Conservation (phyloP, 2,888 invertebrate genomes). For the Lithosia quadra region DNA sequence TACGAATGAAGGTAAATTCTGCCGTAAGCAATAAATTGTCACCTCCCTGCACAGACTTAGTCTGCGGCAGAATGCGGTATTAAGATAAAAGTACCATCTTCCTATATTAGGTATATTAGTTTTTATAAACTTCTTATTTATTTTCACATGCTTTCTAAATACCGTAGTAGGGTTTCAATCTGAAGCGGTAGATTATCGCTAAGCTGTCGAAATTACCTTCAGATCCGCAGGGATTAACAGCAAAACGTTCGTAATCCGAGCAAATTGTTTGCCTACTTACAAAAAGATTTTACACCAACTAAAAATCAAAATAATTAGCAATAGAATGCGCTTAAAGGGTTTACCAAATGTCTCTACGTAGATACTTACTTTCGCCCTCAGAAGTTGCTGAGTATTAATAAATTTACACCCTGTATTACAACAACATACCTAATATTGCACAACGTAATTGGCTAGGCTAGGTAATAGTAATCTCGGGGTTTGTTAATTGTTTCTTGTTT, state of each 20-base stretch:
- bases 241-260: conserved; percentile 28
- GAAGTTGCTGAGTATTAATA: too few relatives aligned
- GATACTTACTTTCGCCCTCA: too few relatives aligned
- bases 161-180: conserved; percentile 5
- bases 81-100: not conserved
- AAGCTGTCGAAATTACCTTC: conserved; percentile 43
- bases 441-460: too few relatives aligned
- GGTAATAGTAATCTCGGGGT: too few relatives aligned
- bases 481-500: too few relatives aligned
- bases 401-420: too few relatives aligned
- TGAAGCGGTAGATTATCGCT: conserved; percentile 18
- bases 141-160: not conserved
- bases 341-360: not conserved
- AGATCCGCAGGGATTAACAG: conserved; percentile 34
- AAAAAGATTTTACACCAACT: not conserved
- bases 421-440: too few relatives aligned
- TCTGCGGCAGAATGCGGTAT: not conserved
- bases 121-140: not conserved
- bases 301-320: not conserved
- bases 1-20: too few relatives aligned
- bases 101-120: not conserved
- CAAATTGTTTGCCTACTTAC: conserved; percentile 27
- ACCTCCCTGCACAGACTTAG: not conserved
- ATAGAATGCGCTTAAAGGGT: not conserved
- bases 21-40: not conserved